Evolutionary conservation across 2,888 invertebrate genomes (phyloP), one percentile per base, ranked within the genome.

Genomic region (Hirtodrosophila confusa): DNA sequence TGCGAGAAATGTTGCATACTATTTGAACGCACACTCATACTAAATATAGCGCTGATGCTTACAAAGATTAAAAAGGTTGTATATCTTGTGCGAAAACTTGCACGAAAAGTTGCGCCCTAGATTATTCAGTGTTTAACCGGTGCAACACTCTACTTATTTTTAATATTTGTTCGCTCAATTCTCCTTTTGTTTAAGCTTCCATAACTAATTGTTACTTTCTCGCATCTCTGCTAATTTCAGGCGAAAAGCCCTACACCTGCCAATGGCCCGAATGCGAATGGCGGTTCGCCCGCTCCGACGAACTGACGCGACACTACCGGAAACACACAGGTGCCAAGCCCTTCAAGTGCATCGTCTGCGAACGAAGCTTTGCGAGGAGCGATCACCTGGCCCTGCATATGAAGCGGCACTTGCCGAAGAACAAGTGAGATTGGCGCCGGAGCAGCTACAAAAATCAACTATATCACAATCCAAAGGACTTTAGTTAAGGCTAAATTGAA

Each of bases 241-340:
- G 98, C 85, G 98, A 99, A 92, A 99, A 99, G 92, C 98, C 98
- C 76, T 99, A 98, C 93, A 97, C 97, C 90, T 98, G 98, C 93
- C 97, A 97, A 91, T 98, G 98, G 98, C 97, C 97, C 47, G 98
- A 98, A 90, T 99, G 98, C 93, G 97, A 98, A 90, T 99, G 98
- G 98, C 94, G 98, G 89, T 98, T 98, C 92, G 98, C 98, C 60
- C 94, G 98, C 67, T 97, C 97, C 44, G 98, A 98, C 93, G 98
- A 98, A 93, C 93, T 98, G 90, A 98, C 98, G 64, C 95, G 98
- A 83, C 98, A 98, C 92, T 98, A 97, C 93, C 95, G 98, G 89
- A 98, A 98, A 92, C 98, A 98, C 93, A 98, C 98, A 0, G 98
- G 98, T 33, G 97, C 97, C 64, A 98, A 98, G 92, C 98, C 98